Evolutionary conservation across 2,113 vertebrate species (phyloP), one percentile per base, ranked within the genome.

Genomic region (Notechis scutatus): DNA sequence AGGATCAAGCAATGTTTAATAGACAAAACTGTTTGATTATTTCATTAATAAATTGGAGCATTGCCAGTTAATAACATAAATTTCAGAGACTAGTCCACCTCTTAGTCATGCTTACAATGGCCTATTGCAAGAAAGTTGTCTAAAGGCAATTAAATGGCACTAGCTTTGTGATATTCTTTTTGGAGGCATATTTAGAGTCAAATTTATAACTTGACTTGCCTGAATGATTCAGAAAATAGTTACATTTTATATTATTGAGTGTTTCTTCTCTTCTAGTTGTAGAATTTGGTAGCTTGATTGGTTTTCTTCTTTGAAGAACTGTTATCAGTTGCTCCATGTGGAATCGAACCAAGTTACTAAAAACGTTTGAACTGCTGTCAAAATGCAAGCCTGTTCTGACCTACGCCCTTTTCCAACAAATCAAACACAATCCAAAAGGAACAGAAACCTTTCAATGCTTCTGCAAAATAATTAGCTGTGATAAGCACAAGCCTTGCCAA

Each of bases 1-100:
- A 90, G 88, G 85, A 88, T 88, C 90, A 92, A 92, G 57, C 88
- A 92, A 90, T 94, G 20, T 93, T 93, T 90, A 92, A 92, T 74
- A 92, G 91, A 90, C 56, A 89, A 50, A 92, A 86, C 88, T n/a
- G 92, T 92, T 85, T 85, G 86, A 61, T 93, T 92, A 91, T 92
- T 93, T 90, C 91, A 86, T 93, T 86, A 93, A 91, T 64, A 92
- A 87, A 90, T 55, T 74, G 93, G 91, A 94, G 50, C 26, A 15
- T 26, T 90, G 91, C 91, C 93, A 94, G 88, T 87, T 92, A 50
- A 85, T 56, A 64, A 87, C 69, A 61, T 56, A 47, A 56, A 23
- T 56, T 86, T 69, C 45, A 4, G 24, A 86, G 47, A 92, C 69
- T 74, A 92, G 89, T 88, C 20, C 86, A 91, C 29, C 93, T 81